Conservation (phyloP, 2,797 vertebrate species). For the Danio choprae region DNA sequence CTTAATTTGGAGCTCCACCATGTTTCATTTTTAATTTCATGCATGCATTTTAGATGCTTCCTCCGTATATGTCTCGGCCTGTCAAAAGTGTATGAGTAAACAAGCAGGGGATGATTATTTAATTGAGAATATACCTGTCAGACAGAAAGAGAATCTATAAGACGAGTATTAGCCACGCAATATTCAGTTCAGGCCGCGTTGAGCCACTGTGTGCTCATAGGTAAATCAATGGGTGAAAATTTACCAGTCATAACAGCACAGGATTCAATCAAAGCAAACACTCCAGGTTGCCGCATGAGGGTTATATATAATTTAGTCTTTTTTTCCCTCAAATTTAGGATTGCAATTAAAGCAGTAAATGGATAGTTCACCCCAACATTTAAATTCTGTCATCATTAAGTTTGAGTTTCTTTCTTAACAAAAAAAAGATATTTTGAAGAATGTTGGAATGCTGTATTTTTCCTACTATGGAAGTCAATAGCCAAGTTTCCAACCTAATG, state of each 20-base stretch:
- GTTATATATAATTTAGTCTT: conserved; percentile 18
- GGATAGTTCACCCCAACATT: too few species aligned
- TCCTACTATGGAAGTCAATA: too few species aligned
- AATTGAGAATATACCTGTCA: conserved; percentile 38
- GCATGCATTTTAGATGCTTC: conserved; percentile 33
- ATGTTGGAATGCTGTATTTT: too few species aligned
- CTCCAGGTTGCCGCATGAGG: not conserved
- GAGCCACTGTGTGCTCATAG: conserved; percentile 9
- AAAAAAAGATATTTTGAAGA: too few species aligned
- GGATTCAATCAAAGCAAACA: conserved; percentile 17
- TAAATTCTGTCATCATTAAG: too few species aligned
- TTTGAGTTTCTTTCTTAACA: too few species aligned
- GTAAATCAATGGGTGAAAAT: conserved; percentile 19
- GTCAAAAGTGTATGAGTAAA: conserved; percentile 16
- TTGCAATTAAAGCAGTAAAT: conserved; percentile 42
- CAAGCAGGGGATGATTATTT: conserved; percentile 41
- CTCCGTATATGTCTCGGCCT: conserved; percentile 10
- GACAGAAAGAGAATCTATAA: conserved; percentile 32
- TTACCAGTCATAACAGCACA: not conserved
- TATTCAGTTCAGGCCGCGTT: conserved; percentile 25
- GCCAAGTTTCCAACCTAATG: too few species aligned
- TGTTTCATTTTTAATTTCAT: conserved; percentile 49
- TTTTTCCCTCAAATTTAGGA: conserved; percentile 55
- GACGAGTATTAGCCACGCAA: conserved; percentile 1
- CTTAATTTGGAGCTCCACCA: conserved; percentile 36